phyloP scores from a whole-genome alignment of 2,888 invertebrate species.

The Drosophila flavopinicola region DNA sequence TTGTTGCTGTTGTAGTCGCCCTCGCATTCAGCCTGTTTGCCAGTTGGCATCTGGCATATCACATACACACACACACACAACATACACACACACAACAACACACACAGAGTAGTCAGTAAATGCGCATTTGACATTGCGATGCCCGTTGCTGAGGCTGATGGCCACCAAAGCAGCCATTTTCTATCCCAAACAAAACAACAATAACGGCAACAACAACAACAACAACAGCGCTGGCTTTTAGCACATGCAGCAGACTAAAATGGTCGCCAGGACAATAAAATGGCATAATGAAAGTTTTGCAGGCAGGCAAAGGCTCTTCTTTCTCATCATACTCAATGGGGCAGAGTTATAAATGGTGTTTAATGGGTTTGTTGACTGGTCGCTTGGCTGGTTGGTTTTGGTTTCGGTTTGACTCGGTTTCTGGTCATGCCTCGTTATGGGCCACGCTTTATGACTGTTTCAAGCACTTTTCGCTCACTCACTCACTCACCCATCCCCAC shows the following conservation, averaged over 20 bases:
- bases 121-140: constrained; percentile 63
- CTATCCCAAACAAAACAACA: constrained; percentile 30
- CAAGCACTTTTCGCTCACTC: constrained; percentile 41
- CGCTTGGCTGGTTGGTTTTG: constrained; percentile 23
- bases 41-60: constrained; percentile 41
- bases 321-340: constrained; percentile 11
- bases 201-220: constrained; percentile 19
- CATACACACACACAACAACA: background rate
- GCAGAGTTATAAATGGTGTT: constrained; percentile 68
- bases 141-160: constrained; percentile 36
- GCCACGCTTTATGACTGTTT: constrained; percentile 37
- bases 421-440: constrained; percentile 37
- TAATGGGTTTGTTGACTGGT: constrained; percentile 78
- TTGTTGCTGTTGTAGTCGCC: constrained; percentile 3
- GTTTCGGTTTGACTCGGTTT: constrained; percentile 3
- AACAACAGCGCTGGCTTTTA: constrained; percentile 23
- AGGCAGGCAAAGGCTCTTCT: constrained; percentile 4
- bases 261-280: constrained; percentile 73
- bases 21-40: constrained; percentile 44
- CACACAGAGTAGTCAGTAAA: constrained; percentile 27
- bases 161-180: constrained; percentile 56
- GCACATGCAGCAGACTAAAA: constrained; percentile 57
- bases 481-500: constrained; percentile 5
- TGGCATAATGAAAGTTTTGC: constrained; percentile 73
- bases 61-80: constrained; percentile 7